phyloP scores from a whole-genome alignment of 2,113 vertebrate species.

The Pteruthius melanotis region DNA sequence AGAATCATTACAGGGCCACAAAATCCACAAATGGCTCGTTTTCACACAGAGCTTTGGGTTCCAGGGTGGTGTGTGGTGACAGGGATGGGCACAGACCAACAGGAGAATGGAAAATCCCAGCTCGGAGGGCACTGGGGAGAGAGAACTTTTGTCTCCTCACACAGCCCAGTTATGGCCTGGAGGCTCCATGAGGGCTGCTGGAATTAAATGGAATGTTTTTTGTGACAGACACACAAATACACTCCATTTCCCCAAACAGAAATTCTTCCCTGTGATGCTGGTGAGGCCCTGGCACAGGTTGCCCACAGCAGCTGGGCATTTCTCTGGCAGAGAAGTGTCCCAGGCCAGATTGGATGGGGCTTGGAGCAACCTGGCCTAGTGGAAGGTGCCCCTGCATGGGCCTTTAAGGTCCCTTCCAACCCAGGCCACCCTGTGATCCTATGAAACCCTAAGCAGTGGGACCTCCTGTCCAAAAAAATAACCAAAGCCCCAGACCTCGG shows the following conservation, averaged over 20 bases:
- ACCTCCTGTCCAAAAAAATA: not conserved
- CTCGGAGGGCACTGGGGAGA: not conserved
- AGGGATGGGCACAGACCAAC: not conserved
- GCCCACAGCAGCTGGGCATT: not conserved
- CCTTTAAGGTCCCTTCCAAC: not conserved
- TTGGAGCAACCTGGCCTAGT: not conserved
- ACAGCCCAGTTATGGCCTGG: not conserved
- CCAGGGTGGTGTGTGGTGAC: accelerated
- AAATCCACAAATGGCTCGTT: accelerated
- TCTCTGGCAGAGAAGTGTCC: not conserved
- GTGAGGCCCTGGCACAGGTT: not conserved
- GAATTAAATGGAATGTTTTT: not conserved
- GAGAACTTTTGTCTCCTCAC: not conserved
- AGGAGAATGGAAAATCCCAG: not conserved
- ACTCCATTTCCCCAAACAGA: not conserved
- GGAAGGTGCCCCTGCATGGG: not conserved
- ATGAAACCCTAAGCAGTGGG: not conserved
- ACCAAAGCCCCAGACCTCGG: not conserved
- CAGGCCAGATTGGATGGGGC: not conserved
- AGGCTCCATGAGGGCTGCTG: not conserved
- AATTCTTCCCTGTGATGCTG: not conserved
- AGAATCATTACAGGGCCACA: accelerated
- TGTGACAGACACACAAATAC: not conserved
- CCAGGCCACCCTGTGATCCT: not conserved
- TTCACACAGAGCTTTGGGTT: not conserved